Evolutionary conservation across 2,113 vertebrate genomes (phyloP), one percentile per base, ranked within the genome.

Genomic region (Bagarius yarrelli): DNA sequence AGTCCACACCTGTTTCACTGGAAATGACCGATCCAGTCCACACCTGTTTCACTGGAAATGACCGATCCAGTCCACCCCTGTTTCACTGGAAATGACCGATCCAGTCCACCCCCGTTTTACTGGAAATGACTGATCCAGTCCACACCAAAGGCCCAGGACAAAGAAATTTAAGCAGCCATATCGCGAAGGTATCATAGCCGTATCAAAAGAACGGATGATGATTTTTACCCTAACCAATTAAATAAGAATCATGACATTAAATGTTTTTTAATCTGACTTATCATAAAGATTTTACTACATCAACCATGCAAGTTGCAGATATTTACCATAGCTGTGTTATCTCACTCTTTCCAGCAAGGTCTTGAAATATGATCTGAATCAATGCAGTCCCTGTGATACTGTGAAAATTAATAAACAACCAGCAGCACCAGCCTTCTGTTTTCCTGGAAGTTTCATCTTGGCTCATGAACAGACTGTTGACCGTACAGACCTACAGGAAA

Each of bases 391-490:
- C 19, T 59, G 8, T 60, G 36, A 73, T 60, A 23, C 67, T 53
- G 13, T 66, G 75, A 40, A 57, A 82, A 63, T 75, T 27, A 74
- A 81, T 47, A 50, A 81, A 60, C 23, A 66, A 50, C n/a, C 25
- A 14, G 23, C 32, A 2, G n/a, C 14, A 2, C 59, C 40, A 36
- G 73, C 4, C 32, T 76, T 14, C 14, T 76, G 55, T 44, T 59
- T 76, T 59, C 73, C 32, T 25, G 55, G 34, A 59, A 52, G 19
- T 72, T 75, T 61, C 34, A 6, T 27, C 60, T 64, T 34, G 47
- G 14, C 30, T 18, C 53, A 34, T n/a, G 16, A 15, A 6, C 27
- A 40, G 27, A 16, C 52, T 56, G 72, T 3, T 57, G 56, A 56
- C 21, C 14, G 19, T 12, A 18, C 30, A 74, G 50, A 56, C 8